Evolutionary conservation across 2,888 invertebrate species (phyloP), one percentile per base, ranked within the genome.

Genomic region (Macaria liturata): DNA sequence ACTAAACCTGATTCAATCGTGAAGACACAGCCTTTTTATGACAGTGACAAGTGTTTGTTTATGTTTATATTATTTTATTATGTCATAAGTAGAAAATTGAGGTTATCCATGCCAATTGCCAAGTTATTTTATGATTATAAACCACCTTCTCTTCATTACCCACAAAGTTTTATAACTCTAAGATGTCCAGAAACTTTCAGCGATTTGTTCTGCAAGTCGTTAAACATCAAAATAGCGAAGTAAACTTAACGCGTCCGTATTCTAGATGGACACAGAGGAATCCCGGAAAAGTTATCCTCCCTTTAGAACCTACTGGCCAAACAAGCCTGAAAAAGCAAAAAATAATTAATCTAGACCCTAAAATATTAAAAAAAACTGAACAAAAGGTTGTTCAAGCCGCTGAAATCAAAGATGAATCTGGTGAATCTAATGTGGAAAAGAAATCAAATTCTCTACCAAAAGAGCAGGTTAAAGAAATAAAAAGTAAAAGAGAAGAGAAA

Each of bases 261-360:
- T 73, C 81, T 9, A 86, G 93, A 69, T 94, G 93, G 93, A 65
- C 80, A 61, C 91, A 92, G 69, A 92, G 95, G 55, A 83, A 73
- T 57, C 94, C 94, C 31, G 77, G 80, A 32, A 91, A 87, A 69
- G 91, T 94, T 45, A 69, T 92, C 37, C 82, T 94, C 52, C 91
- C 93, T 9, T 91, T 93, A 64, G 82, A 83, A 65, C 70, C 78
- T 8, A 75, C 76, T 40, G 63, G 75, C 3, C 78, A 84, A 63
- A 67, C 69, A 8, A 72, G 59, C 54, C 74, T 91, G 4, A 90
- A 84, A 71, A 80, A 84, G 65, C 91, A 92, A 68, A 86, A 83
- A 59, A 64, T 92, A 2, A 91, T 92, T 43, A 78, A 81, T 59
- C 74, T 92, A 59, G 76, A 78, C 52, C 65, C 82, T 37, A 60